Evolutionary conservation across 2,797 vertebrate species (phyloP), one percentile per base, ranked within the genome.

Genomic region (Caiman crocodilus): DNA sequence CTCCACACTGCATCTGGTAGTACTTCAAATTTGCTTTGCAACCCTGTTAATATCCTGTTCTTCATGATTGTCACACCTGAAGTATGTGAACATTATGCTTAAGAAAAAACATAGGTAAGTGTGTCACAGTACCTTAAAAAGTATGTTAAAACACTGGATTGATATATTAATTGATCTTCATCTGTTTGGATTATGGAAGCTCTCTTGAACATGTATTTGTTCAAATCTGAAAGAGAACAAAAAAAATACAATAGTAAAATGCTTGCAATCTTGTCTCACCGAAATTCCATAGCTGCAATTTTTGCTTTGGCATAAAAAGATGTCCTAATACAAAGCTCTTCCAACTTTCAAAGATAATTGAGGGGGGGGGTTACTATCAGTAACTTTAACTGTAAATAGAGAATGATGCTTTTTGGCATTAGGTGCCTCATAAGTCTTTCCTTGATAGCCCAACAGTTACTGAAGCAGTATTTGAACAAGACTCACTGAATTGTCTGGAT

Each of bases 91-190:
- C 92, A 88, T 76, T 64, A 92, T 2, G 64, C 81, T 93, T 82
- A 93, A 95, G 81, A 84, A 96, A 95, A 96, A 89, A 93, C 74
- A 80, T 81, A 79, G 82, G 79, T 88, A 92, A 95, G 93, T 65
- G 84, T 42, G 59, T 87, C 94, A 97, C 96, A 91, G 94, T 97
- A 97, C 97, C 97, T 97, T 97, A 88, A 96, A 50, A 96, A 92
- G 85, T 96, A 93, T 94, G 96, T 90, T 95, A 97, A 97, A 96
- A 96, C 83, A 85, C 90, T 94, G 88, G 86, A 96, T 95, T 26
- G 63, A 67, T 96, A 97, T 96, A 97, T 93, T 94, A 98, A 95
- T 94, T 95, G 92, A 94, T 97, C 98, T 97, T 98, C 98, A 98
- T 98, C 96, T 97, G 97, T 93, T 96, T 83, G 90, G 87, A 96